phyloP scores from a whole-genome alignment of 2,888 invertebrate species.

The Microplitis deprimator region DNA sequence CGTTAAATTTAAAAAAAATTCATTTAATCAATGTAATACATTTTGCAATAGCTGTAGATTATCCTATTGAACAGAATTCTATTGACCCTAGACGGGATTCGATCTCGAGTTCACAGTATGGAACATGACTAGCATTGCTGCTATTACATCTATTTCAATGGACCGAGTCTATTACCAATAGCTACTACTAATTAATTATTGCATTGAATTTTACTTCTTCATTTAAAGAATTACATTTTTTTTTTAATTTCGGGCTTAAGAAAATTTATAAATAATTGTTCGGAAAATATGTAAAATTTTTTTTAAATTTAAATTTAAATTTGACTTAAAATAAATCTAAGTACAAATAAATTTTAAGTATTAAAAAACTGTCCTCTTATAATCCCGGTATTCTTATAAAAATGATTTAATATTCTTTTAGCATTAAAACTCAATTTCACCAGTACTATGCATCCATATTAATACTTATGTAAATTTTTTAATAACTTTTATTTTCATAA shows the following conservation, averaged over 20 bases:
- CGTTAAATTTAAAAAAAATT: not conserved
- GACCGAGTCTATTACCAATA: not conserved
- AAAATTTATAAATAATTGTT: too few relatives aligned
- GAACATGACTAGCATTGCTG: not conserved
- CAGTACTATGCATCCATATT: not conserved
- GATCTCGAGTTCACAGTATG: not conserved
- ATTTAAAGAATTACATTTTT: too few relatives aligned
- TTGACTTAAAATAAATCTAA: not conserved
- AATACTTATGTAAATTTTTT: slow-evolving; percentile 1
- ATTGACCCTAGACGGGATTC: not conserved
- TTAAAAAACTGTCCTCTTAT: not conserved
- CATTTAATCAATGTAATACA: not conserved
- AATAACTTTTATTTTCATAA: not conserved
- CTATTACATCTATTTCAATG: not conserved
- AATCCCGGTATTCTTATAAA: not conserved
- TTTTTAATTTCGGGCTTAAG: too few relatives aligned
- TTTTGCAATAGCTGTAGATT: not conserved
- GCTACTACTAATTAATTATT: not conserved
- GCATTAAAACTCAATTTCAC: not conserved
- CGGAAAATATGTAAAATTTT: too few relatives aligned
- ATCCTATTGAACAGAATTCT: not conserved
- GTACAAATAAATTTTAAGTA: not conserved
- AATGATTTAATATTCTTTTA: not conserved
- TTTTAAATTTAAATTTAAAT: too few relatives aligned
- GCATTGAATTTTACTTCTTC: too few relatives aligned